These are phyloP conservation scores for Microtus oregoni DNA, from an alignment of 2,113 vertebrate genomes.

Conservation along the genomic window DNA sequence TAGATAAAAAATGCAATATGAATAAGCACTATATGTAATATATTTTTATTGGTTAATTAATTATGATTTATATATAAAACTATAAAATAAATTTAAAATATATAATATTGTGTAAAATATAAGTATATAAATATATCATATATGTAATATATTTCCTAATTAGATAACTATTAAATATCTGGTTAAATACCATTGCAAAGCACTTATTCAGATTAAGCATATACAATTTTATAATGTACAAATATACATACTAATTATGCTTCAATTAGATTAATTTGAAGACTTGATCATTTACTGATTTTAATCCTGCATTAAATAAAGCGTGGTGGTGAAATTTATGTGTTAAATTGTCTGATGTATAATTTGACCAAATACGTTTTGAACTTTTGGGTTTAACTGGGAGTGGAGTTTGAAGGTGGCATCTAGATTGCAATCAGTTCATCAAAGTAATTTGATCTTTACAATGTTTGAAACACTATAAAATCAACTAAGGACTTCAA, in stretches of 20 bases:
- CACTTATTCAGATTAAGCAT: not conserved
- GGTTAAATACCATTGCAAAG: not conserved
- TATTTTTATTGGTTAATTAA: not conserved
- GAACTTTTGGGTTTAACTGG: not conserved
- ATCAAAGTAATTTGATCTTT: not conserved
- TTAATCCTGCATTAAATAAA: not conserved
- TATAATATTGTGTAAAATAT: not conserved
- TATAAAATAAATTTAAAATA: not conserved
- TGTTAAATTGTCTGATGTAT: not conserved
- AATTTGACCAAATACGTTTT: not conserved
- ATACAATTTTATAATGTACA: not conserved
- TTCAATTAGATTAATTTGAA: not conserved
- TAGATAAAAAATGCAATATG: not conserved
- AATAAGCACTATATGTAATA: not conserved
- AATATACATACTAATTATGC: not conserved
- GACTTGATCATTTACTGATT: not conserved
- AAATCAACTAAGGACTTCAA: not conserved
- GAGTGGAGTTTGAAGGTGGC: not conserved
- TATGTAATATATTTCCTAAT: not conserved
- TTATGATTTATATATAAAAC: not conserved
- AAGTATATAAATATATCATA: not conserved
- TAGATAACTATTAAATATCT: not conserved
- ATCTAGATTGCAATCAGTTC: not conserved
- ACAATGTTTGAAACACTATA: rapidly evolving
- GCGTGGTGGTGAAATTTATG: not conserved